These are phyloP conservation scores for Cyclina sinensis DNA, from an alignment of 1,140 invertebrate genomes.

Conservation along the genomic window DNA sequence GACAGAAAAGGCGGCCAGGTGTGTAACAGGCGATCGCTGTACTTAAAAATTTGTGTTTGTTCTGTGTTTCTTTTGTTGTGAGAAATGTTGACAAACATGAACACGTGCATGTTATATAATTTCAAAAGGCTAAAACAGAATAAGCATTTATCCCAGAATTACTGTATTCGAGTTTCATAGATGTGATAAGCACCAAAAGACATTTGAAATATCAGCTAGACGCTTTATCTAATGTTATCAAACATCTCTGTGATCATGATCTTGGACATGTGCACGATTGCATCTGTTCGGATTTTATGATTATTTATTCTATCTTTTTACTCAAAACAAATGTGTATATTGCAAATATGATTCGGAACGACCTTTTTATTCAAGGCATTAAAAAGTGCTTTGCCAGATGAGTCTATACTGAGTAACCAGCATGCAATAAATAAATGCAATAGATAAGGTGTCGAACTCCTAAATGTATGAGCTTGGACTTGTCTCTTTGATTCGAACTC, in stretches of 20 bases:
- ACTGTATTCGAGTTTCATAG: conserved; percentile 44
- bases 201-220: conserved; percentile 45
- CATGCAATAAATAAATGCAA: too few species aligned
- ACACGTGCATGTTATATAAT: conserved; percentile 37
- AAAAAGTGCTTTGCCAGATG: too few species aligned
- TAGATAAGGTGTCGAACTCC: too few species aligned
- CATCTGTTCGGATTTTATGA: neutral
- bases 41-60: neutral
- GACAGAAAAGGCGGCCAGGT: conserved; percentile 13
- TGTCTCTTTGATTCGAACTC: too few species aligned
- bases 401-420: too few species aligned
- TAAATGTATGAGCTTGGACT: too few species aligned
- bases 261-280: conserved; percentile 45
- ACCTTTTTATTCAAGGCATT: too few species aligned
- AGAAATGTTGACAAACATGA: neutral
- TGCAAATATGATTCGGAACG: too few species aligned
- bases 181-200: conserved; percentile 44
- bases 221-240: conserved; percentile 35
- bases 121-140: neutral
- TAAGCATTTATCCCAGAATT: conserved; percentile 30
- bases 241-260: conserved; percentile 27
- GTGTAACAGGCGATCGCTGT: neutral
- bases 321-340: neutral
- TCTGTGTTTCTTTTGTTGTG: conserved; percentile 11
- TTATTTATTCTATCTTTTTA: conserved; percentile 33